Evolutionary conservation across 2,888 invertebrate genomes (phyloP).

Genomic region (Oasisia sp.): DNA sequence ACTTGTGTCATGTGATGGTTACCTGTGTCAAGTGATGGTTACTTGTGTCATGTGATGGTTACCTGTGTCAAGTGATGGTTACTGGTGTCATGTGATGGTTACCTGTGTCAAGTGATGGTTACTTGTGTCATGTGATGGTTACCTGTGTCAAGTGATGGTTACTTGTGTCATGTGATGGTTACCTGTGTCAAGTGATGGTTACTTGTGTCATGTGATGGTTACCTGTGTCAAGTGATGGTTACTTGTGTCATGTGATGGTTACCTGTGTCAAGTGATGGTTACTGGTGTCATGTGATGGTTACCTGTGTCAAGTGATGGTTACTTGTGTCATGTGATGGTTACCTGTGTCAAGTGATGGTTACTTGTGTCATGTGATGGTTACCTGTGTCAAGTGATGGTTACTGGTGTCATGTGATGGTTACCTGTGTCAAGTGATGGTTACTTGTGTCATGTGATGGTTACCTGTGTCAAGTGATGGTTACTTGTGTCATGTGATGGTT

Average conservation of each 20-base stretch:
- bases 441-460: background rate
- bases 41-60: background rate
- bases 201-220: background rate
- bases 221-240: background rate
- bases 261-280: background rate
- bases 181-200: background rate
- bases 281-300: too few species aligned
- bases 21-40: background rate
- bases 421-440: background rate
- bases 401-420: background rate
- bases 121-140: too few species aligned
- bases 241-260: background rate
- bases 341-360: background rate
- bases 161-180: background rate
- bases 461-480: background rate
- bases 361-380: background rate
- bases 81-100: too few species aligned
- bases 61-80: background rate
- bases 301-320: too few species aligned
- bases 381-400: background rate
- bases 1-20: background rate
- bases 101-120: too few species aligned
- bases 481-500: too few species aligned
- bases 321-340: too few species aligned
- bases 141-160: background rate